Evolutionary conservation across 2,113 vertebrate species (phyloP), one percentile per base, ranked within the genome.

Genomic region (Talpa occidentalis): DNA sequence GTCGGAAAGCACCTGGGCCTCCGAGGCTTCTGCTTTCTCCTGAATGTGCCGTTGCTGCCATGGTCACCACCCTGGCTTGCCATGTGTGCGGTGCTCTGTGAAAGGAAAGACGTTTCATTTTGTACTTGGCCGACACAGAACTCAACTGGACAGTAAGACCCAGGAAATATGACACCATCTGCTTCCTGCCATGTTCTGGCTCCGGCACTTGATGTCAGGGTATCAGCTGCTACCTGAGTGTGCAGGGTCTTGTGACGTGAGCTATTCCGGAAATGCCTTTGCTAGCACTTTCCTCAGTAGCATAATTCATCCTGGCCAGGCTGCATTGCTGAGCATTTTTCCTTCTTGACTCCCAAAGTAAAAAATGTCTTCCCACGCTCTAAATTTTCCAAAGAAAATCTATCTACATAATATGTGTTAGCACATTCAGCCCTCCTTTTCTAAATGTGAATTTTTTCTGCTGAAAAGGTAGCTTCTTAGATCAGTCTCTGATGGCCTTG

Each of bases 121-220:
- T 94, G 93, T 69, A 72, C 78, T 96, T 97, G 97, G 95, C 96
- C 96, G 95, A 52, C 0, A 0, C 88, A 96, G 93, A 92, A 73
- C 81, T 96, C 91, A 49, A 94, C 90, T 83, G 96, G 97, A 97
- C 97, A 94, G 88, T 77, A 88, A 97, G 93, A 83, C 93, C 90
- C 74, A 89, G 90, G 88, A 95, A 97, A 97, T 95, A 94, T 95
- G 97, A 96, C 90, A 97, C 97, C 97, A 96, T 97, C 97, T 97
- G 97, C 94, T 97, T 97, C 92, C 92, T 96, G 97, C 95, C 97
- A 94, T 92, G 95, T 90, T 92, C 92, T 82, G 94, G 90, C 92
- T 87, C 91, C 0, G 0, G 42, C 6, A 15, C 80, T 92, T 52
- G 80, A 81, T 90, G 92, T 78, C 72, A 6, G 84, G 94, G 76